Conservation (phyloP, 1,140 invertebrate species). For the Caenorhabditis tropicalis region DNA sequence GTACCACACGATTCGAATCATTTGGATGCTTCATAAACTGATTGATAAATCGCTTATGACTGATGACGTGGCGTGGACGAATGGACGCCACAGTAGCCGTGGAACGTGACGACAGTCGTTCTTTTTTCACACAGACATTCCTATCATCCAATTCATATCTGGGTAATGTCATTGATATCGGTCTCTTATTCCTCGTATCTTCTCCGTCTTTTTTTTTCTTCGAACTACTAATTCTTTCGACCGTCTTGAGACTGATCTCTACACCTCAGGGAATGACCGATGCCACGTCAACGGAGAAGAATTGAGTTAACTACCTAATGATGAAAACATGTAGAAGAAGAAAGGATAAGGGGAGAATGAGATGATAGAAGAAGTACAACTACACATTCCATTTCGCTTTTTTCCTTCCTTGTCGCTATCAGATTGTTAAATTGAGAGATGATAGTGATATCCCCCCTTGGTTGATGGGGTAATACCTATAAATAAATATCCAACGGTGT, state of each 20-base stretch:
- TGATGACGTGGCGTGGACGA: constrained; percentile 26
- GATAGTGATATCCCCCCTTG: constrained; percentile 1
- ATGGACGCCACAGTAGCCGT: not conserved
- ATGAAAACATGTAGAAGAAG: not conserved
- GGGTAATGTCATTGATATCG: constrained; percentile 19
- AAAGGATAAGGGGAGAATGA: not conserved
- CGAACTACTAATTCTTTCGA: not conserved
- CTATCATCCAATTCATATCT: constrained; percentile 22
- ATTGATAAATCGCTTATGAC: not conserved
- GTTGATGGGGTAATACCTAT: not conserved
- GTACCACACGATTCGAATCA: not conserved
- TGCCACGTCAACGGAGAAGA: constrained; percentile 31
- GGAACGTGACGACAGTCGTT: not conserved
- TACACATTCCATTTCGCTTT: constrained; percentile 40
- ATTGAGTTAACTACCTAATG: not conserved
- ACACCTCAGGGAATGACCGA: constrained; percentile 24
- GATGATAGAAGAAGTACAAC: constrained; percentile 36
- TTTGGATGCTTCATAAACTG: not conserved
- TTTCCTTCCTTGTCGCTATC: constrained; percentile 42
- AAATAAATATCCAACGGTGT: constrained; percentile 32
- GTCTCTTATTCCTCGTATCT: too few species aligned
- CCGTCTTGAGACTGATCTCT: constrained; percentile 20
- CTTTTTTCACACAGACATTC: not conserved
- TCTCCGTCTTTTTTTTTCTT: not conserved
- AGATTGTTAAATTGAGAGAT: constrained; percentile 8